Percentiles rank a stretch among this genome's conserved stretches.
phyloP scores from a whole-genome alignment of 2,797 vertebrate species.

The Lutjanus argentimaculatus region DNA sequence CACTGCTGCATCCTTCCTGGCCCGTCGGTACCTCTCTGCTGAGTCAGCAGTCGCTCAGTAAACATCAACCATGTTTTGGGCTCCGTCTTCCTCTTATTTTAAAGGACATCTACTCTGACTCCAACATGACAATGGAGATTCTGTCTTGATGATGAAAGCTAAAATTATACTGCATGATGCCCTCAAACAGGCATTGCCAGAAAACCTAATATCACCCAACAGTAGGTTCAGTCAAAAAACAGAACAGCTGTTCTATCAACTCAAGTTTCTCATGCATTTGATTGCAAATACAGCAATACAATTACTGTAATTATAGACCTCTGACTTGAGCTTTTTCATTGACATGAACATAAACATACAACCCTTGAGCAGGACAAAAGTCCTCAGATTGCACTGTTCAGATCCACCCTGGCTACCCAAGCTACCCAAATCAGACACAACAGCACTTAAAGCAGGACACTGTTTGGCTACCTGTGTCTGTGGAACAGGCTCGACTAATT shows the following conservation, averaged over 20 bases:
- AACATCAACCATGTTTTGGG: neutral
- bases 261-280: neutral
- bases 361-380: neutral
- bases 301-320: neutral
- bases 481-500: neutral
- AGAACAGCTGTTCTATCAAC: neutral
- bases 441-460: neutral
- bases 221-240: neutral
- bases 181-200: neutral
- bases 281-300: neutral
- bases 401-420: neutral
- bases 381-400: neutral
- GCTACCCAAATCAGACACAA: neutral
- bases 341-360: neutral
- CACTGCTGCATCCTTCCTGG: slow-evolving; percentile 19
- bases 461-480: neutral
- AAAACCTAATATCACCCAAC: neutral
- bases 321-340: neutral
- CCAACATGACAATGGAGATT: neutral
- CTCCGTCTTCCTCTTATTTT: neutral
- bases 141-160: neutral
- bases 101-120: slow-evolving; percentile 4
- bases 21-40: neutral
- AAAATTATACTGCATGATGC: neutral
- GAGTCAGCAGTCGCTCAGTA: neutral